phyloP scores from a whole-genome alignment of 1,140 invertebrate genomes.

The Drosophila grimshawi region DNA sequence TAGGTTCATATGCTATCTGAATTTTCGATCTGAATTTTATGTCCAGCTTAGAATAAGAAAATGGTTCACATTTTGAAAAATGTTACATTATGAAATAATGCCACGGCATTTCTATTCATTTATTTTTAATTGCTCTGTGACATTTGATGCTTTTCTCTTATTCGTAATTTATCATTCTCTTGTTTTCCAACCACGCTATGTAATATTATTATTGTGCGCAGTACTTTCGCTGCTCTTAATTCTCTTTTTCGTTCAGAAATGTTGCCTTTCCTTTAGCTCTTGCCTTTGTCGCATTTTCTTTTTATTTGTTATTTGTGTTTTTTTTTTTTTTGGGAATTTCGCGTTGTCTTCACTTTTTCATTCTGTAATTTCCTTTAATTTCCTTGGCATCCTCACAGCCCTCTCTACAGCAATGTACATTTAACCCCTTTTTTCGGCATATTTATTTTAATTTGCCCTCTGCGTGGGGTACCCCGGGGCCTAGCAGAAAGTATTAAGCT shows the following conservation, averaged over 20 bases:
- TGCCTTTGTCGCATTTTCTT: background rate
- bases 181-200: conserved; percentile 4
- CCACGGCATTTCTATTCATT: background rate
- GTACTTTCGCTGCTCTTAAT: background rate
- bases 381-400: conserved; percentile 3
- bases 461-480: conserved; percentile 15
- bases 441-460: conserved; percentile 49
- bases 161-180: conserved; percentile 17
- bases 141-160: conserved; percentile 2
- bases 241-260: background rate
- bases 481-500: conserved; percentile 45
- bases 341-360: conserved; percentile 34
- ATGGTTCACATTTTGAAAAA: too few relatives aligned
- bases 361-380: conserved; percentile 50
- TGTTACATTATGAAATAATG: too few relatives aligned
- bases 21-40: too few relatives aligned
- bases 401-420: background rate
- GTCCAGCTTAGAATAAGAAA: too few relatives aligned
- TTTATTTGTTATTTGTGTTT: background rate
- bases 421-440: conserved; percentile 24
- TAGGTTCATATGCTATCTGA: too few relatives aligned
- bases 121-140: conserved; percentile 1
- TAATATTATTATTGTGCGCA: background rate
- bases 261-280: background rate
- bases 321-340: background rate